These are phyloP conservation scores for Trichacis sp. DNA, from an alignment of 2,888 invertebrate genomes.

Conservation along the genomic window DNA sequence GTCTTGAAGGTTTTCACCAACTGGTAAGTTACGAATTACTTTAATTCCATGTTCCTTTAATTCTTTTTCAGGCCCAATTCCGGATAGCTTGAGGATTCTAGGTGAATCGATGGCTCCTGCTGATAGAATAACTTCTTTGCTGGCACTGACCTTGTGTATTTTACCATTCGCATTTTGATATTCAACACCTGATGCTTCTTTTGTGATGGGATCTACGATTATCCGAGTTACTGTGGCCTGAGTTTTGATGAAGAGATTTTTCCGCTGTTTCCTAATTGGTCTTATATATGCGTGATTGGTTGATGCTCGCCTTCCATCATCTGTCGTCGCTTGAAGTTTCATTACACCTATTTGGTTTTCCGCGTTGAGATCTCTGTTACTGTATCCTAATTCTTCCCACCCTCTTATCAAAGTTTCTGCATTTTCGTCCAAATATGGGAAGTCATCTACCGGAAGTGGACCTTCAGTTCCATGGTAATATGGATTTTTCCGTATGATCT, in stretches of 20 bases:
- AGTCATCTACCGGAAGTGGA: slow-evolving; percentile 76
- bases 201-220: slow-evolving; percentile 69
- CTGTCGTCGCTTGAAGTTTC: slow-evolving; percentile 75
- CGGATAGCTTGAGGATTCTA: slow-evolving; percentile 71
- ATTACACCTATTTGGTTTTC: slow-evolving; percentile 74
- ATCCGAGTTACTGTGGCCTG: slow-evolving; percentile 71
- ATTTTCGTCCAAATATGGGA: slow-evolving; percentile 74
- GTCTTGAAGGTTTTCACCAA: slow-evolving; percentile 72
- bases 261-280: slow-evolving; percentile 73
- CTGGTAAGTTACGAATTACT: slow-evolving; percentile 66
- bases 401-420: slow-evolving; percentile 73
- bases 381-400: slow-evolving; percentile 75
- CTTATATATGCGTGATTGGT: slow-evolving; percentile 77
- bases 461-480: slow-evolving; percentile 75
- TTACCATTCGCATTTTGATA: slow-evolving; percentile 62
- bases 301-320: slow-evolving; percentile 74
- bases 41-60: slow-evolving; percentile 64
- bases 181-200: slow-evolving; percentile 68
- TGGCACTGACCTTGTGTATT: slow-evolving; percentile 61
- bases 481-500: slow-evolving; percentile 64
- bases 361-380: slow-evolving; percentile 73
- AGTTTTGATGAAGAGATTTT: slow-evolving; percentile 66
- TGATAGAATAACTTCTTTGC: slow-evolving; percentile 71
- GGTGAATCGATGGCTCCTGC: slow-evolving; percentile 71
- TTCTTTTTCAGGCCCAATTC: slow-evolving; percentile 69